These are phyloP conservation scores for Clavelina lepadiformis DNA, from an alignment of 23 tunicate genomes.

Conservation along the genomic window DNA sequence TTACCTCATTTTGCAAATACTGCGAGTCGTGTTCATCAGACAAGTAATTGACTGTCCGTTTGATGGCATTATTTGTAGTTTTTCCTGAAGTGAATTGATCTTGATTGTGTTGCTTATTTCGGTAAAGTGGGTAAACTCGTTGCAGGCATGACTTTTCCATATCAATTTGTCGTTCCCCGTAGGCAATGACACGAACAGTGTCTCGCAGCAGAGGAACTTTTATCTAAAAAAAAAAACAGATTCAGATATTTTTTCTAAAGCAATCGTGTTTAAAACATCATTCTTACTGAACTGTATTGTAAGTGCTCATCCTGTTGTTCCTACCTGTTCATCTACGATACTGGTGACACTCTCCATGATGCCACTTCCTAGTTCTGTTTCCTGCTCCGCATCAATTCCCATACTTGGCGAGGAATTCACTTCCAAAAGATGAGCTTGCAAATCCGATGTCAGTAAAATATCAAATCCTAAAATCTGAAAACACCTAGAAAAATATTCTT, in stretches of 20 bases:
- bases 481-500: slow-evolving; percentile 29
- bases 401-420: slow-evolving; percentile 89
- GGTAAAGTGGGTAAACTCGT: slow-evolving; percentile 55
- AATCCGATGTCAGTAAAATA: slow-evolving; percentile 69
- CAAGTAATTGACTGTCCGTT: no score
- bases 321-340: slow-evolving; percentile 85
- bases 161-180: slow-evolving; percentile 64
- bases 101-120: not conserved
- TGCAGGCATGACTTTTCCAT: slow-evolving; percentile 60
- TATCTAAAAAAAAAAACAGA: slow-evolving; percentile 29
- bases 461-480: slow-evolving; percentile 95
- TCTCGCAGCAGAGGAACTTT: slow-evolving; percentile 86
- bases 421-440: slow-evolving; percentile 71
- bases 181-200: slow-evolving; percentile 53
- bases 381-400: slow-evolving; percentile 62
- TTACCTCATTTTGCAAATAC: no score
- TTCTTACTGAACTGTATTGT: no score
- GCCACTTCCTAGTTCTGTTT: slow-evolving; percentile 64
- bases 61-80: no score
- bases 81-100: no score
- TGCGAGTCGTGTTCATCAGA: no score
- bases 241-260: not conserved
- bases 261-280: no score
- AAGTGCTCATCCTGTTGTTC: no score
- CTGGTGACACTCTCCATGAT: slow-evolving; percentile 56